Percentiles rank a stretch among this genome's conserved stretches.
These are phyloP conservation scores for Ctena decussata DNA, from an alignment of 2,888 invertebrate species.

Conservation along the genomic window DNA sequence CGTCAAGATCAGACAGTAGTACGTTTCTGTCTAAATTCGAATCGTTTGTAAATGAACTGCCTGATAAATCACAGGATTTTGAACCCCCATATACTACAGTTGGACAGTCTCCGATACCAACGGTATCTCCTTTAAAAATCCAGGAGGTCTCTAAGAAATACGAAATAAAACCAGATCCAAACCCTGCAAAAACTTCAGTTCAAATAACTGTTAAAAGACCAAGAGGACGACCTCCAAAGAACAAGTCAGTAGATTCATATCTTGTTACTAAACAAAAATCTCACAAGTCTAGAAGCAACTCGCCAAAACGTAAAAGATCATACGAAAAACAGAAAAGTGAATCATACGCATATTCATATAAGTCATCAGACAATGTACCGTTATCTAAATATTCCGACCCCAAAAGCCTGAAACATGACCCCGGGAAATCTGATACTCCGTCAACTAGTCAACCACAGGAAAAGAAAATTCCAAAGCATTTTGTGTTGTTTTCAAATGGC, in stretches of 20 bases:
- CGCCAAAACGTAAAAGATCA: slow-evolving; percentile 41
- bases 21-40: slow-evolving; percentile 63
- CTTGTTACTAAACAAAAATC: slow-evolving; percentile 55
- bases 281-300: slow-evolving; percentile 63
- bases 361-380: background rate
- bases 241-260: slow-evolving; percentile 29
- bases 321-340: background rate
- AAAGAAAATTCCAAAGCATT: slow-evolving; percentile 62
- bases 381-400: background rate
- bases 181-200: background rate
- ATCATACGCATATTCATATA: background rate
- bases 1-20: slow-evolving; percentile 33
- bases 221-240: slow-evolving; percentile 60
- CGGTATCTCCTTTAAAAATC: background rate
- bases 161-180: background rate
- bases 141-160: background rate
- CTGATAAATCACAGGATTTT: slow-evolving; percentile 53
- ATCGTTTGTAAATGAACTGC: slow-evolving; percentile 60
- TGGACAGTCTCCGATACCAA: background rate
- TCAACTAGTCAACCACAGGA: slow-evolving; percentile 37
- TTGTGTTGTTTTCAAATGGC: slow-evolving; percentile 60
- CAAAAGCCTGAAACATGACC: background rate
- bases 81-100: slow-evolving; percentile 15
- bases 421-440: slow-evolving; percentile 1
- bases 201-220: slow-evolving; percentile 19